Conservation (phyloP, 2,113 vertebrate genomes). For the Poicephalus gulielmi region DNA sequence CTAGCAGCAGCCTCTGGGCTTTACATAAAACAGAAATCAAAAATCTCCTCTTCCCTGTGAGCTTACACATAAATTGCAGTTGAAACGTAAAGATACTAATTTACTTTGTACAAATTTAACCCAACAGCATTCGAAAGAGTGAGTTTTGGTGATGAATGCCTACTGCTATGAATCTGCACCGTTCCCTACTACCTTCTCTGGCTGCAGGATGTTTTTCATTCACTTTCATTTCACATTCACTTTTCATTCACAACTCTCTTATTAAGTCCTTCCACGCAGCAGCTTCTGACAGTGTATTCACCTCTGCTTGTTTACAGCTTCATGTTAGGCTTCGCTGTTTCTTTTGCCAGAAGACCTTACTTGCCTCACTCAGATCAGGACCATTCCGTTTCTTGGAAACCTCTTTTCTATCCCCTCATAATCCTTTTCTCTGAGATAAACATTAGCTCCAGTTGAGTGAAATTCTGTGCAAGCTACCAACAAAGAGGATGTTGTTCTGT, state of each 20-base stretch:
- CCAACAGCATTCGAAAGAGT: neutral
- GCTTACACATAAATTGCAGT: neutral
- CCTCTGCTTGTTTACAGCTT: neutral
- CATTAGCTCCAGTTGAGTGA: conserved; percentile 7
- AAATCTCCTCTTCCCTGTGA: neutral
- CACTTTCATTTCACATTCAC: neutral
- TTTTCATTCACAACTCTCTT: neutral
- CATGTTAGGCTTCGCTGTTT: neutral
- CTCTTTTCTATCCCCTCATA: neutral
- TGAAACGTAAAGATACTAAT: neutral
- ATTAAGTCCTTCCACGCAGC: neutral
- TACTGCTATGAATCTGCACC: neutral
- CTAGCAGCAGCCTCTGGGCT: neutral
- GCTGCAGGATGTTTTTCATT: neutral
- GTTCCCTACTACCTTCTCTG: neutral
- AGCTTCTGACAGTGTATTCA: neutral
- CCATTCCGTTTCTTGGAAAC: conserved; percentile 40
- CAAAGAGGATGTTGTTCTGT: conserved; percentile 13
- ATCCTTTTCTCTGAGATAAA: conserved; percentile 25
- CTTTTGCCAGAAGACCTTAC: conserved; percentile 21
- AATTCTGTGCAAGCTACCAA: neutral
- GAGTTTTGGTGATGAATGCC: neutral
- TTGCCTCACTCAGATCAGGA: neutral
- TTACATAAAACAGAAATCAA: neutral
- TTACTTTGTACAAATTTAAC: neutral